A percentile compares a stretch with the other conserved stretches of the same genome.
These are phyloP conservation scores for Labia minor DNA, from an alignment of 2,888 invertebrate species.

Conservation along the genomic window DNA sequence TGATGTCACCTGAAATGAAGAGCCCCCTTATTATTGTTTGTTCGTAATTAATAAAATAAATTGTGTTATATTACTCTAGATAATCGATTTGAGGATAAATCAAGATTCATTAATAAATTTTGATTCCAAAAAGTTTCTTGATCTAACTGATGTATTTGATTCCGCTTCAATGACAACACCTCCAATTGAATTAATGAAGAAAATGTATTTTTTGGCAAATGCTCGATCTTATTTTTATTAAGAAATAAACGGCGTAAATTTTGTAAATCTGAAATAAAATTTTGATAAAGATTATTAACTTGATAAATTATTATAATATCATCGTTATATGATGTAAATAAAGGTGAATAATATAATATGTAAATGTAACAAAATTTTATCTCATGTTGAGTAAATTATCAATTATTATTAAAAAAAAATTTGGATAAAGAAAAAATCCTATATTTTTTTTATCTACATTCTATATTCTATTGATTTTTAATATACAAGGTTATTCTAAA, in stretches of 20 bases:
- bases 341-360: too few species aligned
- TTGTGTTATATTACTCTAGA: constrained; percentile 32
- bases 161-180: background rate
- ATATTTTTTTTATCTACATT: too few species aligned
- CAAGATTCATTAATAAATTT: constrained; percentile 42
- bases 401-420: too few species aligned
- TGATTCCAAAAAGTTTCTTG: constrained; percentile 41
- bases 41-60: background rate
- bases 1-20: background rate
- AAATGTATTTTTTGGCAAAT: background rate
- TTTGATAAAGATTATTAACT: too few species aligned
- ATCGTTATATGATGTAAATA: too few species aligned
- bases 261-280: background rate
- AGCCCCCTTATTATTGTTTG: background rate
- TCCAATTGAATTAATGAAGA: background rate
- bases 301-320: too few species aligned
- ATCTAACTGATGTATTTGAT: background rate
- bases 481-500: too few species aligned
- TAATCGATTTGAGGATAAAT: constrained; percentile 46
- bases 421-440: too few species aligned
- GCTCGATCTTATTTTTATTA: background rate
- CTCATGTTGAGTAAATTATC: too few species aligned
- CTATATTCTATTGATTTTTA: too few species aligned
- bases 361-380: too few species aligned
- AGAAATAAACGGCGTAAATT: background rate